Percentiles rank a stretch among this genome's conserved stretches.
Evolutionary conservation across 2,797 vertebrate genomes (phyloP).

Genomic region (Urocyon cinereoargenteus): DNA sequence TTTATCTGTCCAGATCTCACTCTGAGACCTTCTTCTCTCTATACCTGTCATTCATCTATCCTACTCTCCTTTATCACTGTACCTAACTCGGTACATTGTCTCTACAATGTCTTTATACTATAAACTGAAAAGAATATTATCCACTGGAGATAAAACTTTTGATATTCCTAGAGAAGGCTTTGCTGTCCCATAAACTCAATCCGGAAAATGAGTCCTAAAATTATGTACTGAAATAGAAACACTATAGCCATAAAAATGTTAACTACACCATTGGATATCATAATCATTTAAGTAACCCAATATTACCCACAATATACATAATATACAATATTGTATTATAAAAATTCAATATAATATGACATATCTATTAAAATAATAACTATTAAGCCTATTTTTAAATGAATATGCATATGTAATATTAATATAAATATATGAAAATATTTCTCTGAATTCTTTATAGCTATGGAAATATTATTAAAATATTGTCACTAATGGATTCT

Average conservation of each 20-base stretch:
- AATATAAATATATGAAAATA: slow-evolving; percentile 37
- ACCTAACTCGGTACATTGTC: background rate
- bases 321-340: background rate
- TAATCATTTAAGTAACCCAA: slow-evolving; percentile 43
- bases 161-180: slow-evolving; percentile 17
- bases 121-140: background rate
- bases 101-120: background rate
- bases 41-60: slow-evolving; percentile 2
- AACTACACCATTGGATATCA: background rate
- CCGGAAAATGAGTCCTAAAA: slow-evolving; percentile 15
- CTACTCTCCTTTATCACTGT: background rate
- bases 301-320: background rate
- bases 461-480: slow-evolving; percentile 27
- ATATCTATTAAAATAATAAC: slow-evolving; percentile 38
- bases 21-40: slow-evolving; percentile 20
- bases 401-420: background rate
- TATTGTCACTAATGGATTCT: background rate
- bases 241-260: background rate
- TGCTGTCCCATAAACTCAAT: background rate
- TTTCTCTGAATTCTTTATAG: slow-evolving; percentile 1
- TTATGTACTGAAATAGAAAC: background rate
- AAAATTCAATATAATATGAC: slow-evolving; percentile 15
- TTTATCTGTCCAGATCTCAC: slow-evolving; percentile 8
- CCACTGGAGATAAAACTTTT: slow-evolving; percentile 12
- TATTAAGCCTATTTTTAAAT: slow-evolving; percentile 25